These are phyloP conservation scores for Leptinotarsa juncta DNA, from an alignment of 2,888 invertebrate species.

Conservation along the genomic window DNA sequence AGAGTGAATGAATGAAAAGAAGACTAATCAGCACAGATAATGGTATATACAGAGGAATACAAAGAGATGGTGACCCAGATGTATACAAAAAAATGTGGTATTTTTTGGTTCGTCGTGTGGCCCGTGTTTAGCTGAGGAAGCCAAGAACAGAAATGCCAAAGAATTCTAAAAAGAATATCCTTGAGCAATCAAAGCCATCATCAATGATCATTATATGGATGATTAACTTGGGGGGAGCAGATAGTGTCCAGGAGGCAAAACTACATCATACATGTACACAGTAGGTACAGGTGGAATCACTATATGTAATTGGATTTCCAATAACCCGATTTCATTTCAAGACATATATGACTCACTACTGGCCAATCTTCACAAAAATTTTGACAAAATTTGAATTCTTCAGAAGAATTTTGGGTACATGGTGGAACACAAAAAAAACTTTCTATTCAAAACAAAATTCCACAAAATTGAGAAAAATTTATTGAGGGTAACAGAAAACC, in stretches of 20 bases:
- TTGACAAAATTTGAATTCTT: not conserved
- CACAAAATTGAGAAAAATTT: not conserved
- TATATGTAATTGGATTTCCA: not conserved
- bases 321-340: not conserved
- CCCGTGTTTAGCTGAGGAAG: not conserved
- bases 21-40: not conserved
- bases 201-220: not conserved
- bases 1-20: not conserved
- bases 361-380: not conserved
- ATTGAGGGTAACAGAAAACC: not conserved
- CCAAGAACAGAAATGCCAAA: conserved; percentile 6
- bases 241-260: not conserved
- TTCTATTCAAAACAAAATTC: not conserved
- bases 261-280: not conserved
- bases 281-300: not conserved
- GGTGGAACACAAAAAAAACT: not conserved
- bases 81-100: not conserved
- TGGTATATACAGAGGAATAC: not conserved
- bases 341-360: not conserved
- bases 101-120: not conserved
- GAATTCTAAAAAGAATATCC: not conserved
- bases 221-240: not conserved
- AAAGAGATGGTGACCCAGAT: not conserved
- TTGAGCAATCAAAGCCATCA: not conserved
- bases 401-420: not conserved